Base-by-base conservation (phyloP, 2,888 invertebrate genomes). In the Periphyllus acericola region DNA sequence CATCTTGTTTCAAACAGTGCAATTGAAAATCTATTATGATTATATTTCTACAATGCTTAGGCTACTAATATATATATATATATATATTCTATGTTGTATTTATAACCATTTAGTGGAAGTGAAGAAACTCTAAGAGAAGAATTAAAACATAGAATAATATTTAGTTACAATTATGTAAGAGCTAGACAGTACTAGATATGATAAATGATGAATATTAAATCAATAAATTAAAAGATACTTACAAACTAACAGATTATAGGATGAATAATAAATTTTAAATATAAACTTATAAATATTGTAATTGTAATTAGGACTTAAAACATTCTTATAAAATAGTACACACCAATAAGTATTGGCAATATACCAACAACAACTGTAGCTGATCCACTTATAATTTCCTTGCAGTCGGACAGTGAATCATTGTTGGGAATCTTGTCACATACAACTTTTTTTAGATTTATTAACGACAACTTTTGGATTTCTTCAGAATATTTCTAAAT, bases 191-290 rank as follows among this genome's bases (percentile, higher is more conserved):
- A 32, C 40, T 80, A 87, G 3, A 74, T 40, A 52, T 29, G 9
- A 1, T 34, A 78, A 84, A 78, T 66, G 19, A 66, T 34, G 55
- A 86, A 68, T 85, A 78, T 40, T 40, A 84, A 68, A 36, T 46
- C 36, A 40, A 40, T 75, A 36, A 79, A 79, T 46, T 29, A 71
- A 60, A 78, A 17, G 55, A 80, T 55, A 52, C 76, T 68, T 85
- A 85, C 8, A 79, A 55, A 86, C 79, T 79, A 86, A 80, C 34
- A 72, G 86, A 79, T 55, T 86, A 55, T 80, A 80, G 72, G 71
- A 79, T 29, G 9, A 85, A 85, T 83, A 68, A 14, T 76, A 68
- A 25, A 34, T 72, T 86, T 36, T 71, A 32, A 86, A 79, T 21
- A 25, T 55, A 36, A 68, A 86, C 52, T 72, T 86, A 79, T 55